phyloP scores from a whole-genome alignment of 2,113 vertebrate species.

The Saimiri boliviensis region DNA sequence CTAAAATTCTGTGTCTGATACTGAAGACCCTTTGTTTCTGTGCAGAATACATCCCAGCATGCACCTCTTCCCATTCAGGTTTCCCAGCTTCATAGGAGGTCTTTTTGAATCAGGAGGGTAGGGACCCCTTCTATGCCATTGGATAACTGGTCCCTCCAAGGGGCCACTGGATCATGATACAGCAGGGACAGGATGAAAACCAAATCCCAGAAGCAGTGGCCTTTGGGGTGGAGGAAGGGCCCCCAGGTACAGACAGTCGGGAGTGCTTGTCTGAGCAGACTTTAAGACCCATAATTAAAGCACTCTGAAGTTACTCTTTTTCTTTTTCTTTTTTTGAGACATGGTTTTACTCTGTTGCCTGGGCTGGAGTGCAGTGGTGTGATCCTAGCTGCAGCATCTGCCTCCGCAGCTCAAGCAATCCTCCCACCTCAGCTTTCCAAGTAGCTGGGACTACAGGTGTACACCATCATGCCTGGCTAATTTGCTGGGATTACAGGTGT shows the following conservation, averaged over 20 bases:
- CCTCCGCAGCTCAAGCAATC: no score
- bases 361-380: no score
- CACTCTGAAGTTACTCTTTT: no score
- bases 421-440: no score
- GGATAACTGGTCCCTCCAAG: not conserved
- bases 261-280: not conserved
- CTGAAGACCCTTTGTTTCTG: not conserved
- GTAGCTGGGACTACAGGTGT: no score
- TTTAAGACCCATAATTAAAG: not conserved
- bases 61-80: not conserved
- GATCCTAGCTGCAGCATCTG: no score
- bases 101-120: not conserved
- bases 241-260: not conserved
- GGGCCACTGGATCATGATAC: not conserved
- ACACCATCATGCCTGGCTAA: no score
- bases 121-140: not conserved
- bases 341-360: no score
- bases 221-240: accelerated
- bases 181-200: accelerated
- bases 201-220: not conserved
- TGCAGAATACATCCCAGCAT: not conserved
- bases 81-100: not conserved
- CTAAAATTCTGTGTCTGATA: not conserved
- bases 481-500: no score
- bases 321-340: no score